phyloP scores from a whole-genome alignment of 2,888 invertebrate genomes.

The Drosophila algonquin region DNA sequence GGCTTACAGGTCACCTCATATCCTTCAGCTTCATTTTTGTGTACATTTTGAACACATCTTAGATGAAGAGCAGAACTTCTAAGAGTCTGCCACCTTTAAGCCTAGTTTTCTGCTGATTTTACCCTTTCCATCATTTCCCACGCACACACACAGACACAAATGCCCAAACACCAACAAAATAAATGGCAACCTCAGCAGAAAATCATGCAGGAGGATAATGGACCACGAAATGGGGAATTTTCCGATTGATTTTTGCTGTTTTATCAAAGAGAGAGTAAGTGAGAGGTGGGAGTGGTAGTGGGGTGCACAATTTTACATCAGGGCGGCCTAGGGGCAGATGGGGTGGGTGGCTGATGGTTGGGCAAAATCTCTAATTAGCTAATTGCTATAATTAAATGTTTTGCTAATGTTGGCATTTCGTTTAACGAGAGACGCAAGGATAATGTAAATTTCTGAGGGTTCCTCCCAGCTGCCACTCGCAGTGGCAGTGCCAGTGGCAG shows the following conservation, averaged over 20 bases:
- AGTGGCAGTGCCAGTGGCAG: not conserved
- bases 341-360: not conserved
- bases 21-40: not conserved
- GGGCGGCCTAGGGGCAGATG: conserved; percentile 20
- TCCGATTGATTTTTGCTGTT: conserved; percentile 63
- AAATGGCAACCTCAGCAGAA: conserved; percentile 43
- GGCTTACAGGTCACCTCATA: no score
- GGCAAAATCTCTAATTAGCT: conserved; percentile 79
- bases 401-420: conserved; percentile 75
- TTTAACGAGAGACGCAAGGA: conserved; percentile 66
- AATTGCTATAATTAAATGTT: conserved; percentile 81
- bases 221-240: conserved; percentile 30
- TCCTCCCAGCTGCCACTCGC: conserved; percentile 1
- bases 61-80: not conserved
- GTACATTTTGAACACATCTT: no score
- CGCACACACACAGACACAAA: not conserved
- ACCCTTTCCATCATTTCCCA: not conserved
- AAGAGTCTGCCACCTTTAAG: not conserved
- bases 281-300: conserved; percentile 9
- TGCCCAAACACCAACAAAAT: conserved; percentile 10
- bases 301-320: conserved; percentile 47
- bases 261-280: not conserved
- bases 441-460: conserved; percentile 70
- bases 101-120: not conserved
- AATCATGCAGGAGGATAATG: conserved; percentile 29